Evolutionary conservation across 2,113 vertebrate genomes (phyloP).

Genomic region (Mohoua ochrocephala): DNA sequence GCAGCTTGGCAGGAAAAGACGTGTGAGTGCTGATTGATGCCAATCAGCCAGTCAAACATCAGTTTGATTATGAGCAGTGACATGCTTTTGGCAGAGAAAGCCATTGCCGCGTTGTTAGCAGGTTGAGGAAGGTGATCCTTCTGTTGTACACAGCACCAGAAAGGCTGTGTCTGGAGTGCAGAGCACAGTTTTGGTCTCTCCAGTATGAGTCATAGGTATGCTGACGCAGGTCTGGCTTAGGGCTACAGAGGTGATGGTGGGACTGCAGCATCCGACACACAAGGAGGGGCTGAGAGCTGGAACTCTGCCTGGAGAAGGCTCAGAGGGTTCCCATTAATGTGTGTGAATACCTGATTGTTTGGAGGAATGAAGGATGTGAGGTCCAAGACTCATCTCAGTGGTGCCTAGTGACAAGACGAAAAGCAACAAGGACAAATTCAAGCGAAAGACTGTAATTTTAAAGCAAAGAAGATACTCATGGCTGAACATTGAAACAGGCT

Average conservation of each 20-base stretch:
- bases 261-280: not conserved
- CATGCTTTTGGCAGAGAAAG: not conserved
- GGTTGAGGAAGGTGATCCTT: not conserved
- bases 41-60: not conserved
- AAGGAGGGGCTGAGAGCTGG: not conserved
- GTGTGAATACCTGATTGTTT: not conserved
- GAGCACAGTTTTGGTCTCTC: not conserved
- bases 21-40: not conserved
- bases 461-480: not conserved
- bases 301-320: not conserved
- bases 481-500: not conserved
- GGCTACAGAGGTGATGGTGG: not conserved
- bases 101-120: not conserved
- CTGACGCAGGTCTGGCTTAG: not conserved
- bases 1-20: not conserved
- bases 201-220: not conserved
- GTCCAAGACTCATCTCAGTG: not conserved
- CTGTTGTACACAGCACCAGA: not conserved
- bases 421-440: not conserved
- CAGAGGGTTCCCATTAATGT: fast-evolving
- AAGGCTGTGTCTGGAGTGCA: not conserved
- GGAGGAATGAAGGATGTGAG: fast-evolving
- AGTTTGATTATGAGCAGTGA: not conserved
- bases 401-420: not conserved
- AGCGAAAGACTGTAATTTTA: not conserved